phyloP scores from a whole-genome alignment of 2,888 invertebrate genomes.

The Stratiomys singularior region DNA sequence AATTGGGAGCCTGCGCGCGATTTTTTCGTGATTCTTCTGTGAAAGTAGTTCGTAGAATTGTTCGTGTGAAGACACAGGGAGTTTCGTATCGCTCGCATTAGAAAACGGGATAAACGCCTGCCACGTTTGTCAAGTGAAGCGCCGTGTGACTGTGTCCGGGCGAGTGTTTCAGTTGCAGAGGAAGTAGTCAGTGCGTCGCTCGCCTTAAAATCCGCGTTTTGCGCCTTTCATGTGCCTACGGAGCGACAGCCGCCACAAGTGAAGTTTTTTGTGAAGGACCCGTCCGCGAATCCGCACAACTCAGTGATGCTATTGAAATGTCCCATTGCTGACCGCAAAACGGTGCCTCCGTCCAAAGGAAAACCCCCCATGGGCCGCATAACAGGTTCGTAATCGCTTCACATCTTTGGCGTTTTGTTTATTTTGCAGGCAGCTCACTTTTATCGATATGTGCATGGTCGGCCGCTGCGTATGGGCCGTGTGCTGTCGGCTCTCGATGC shows the following conservation, averaged over 20 bases:
- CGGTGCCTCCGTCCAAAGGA: constrained; percentile 30
- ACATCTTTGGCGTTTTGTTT: background rate
- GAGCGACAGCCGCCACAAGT: background rate
- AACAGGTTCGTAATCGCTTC: constrained; percentile 30
- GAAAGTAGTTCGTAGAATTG: background rate
- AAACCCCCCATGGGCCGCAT: constrained; percentile 27
- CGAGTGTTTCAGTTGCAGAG: no score
- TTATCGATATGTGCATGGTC: background rate
- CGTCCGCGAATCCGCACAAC: background rate
- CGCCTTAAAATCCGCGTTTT: background rate
- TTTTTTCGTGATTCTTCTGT: background rate
- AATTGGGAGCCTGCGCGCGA: background rate
- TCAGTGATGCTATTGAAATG: constrained; percentile 41
- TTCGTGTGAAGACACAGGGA: background rate
- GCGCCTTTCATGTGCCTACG: constrained; percentile 7
- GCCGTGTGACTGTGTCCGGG: background rate
- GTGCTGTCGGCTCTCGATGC: background rate
- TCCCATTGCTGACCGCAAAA: constrained; percentile 33
- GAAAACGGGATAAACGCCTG: background rate
- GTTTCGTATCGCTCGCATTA: background rate
- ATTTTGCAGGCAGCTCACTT: background rate
- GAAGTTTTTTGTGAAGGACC: background rate
- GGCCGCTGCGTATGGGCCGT: background rate
- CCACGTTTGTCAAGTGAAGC: background rate
- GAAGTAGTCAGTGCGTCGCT: background rate